Base-by-base conservation (phyloP, 2,888 invertebrate genomes). In the Pandemis cinnamomeana region DNA sequence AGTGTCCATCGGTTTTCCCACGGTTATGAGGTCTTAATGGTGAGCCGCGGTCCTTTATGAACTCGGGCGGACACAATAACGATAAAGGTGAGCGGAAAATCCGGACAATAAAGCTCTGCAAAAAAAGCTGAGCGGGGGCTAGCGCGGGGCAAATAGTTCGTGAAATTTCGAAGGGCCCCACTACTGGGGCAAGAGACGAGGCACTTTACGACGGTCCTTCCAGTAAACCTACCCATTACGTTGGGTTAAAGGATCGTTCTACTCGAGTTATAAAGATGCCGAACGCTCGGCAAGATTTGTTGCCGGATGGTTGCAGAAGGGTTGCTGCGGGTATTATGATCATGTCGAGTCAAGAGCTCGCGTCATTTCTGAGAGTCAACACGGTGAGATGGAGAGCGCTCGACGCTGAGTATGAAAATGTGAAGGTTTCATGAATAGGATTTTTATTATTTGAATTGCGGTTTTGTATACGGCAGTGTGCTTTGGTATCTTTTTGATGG, bases 21-120 rank as follows among this genome's bases (percentile, higher is more conserved):
- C 93, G 93, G 90, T 92, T 92, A 93, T 93, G 93, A 93, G 91
- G 91, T 92, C 91, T 90, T 92, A 92, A 93, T 92, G 92, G 92
- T 89, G 90, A 89, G 87, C 87, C 84, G 79, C 84, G 86, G 86
- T 87, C 91, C 89, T 92, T 90, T 92, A 94, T 92, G 93, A 92
- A 93, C 89, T 91, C 91, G 86, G 87, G 90, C 92, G 93, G 85
- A 93, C 90, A 93, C 91, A 93, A 93, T 93, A 92, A 91, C 93
- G 90, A 91, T 93, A 93, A 93, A 94, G 94, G 94, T 94, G 91
- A 92, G 90, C 87, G 86, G 88, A 92, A 93, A 93, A 93, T 94
- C 92, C 93, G 92, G 89, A 92, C 93, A 93, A 94, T 93, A 94
- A 94, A 94, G 89, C 90, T 87, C 87, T 88, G 88, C 91, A 93